Evolutionary conservation across 2,797 vertebrate species (phyloP), one percentile per base, ranked within the genome.

Genomic region (Anableps anableps): DNA sequence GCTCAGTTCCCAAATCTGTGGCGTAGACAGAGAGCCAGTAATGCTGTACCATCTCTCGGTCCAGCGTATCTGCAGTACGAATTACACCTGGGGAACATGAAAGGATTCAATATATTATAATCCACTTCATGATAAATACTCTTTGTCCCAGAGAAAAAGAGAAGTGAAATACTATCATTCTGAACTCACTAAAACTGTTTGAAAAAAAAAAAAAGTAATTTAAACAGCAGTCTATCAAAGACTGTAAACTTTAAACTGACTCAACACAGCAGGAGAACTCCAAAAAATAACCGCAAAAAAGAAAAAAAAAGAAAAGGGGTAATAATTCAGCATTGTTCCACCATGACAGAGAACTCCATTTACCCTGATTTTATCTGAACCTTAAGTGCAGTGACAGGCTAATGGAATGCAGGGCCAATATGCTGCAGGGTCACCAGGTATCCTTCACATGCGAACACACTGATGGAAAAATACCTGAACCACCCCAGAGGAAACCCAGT

Each of bases 11-110:
- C 87, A 95, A 89, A 86, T 99, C 99, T 29, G 96, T 96, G 62
- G 95, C 97, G 36, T 95, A 94, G 36, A 99, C 96, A 0, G 97
- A 97, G 58, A 99, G 93, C 99, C 99, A 99, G 88, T 98, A 99
- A 93, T 96, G 96, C 78, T 96, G 89, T 0, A 26, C 79, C 1
- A 81, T 91, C 94, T 99, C 99, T 11, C 97, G 94, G 90, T 99
- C 98, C 9, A 99, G 87, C 0, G 86, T 78, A 75, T 93, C 95
- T 10, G 93, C 91, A 0, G 97, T 98, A 55, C 92, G 93, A 79
- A 99, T 97, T 85, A 95, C 95, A 86, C 99, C 99, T 99, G 84
- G 74, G 48, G 58, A 60, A 72, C 29, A 41, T 10, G 3, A 50
- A 70, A 23, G 1, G 29, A 73, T 71, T 71, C 0, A 17, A 34